Percentiles rank a stretch among this genome's conserved stretches.
These are phyloP conservation scores for Trididemnum miniatum DNA, from an alignment of 23 tunicate genomes.

Conservation along the genomic window DNA sequence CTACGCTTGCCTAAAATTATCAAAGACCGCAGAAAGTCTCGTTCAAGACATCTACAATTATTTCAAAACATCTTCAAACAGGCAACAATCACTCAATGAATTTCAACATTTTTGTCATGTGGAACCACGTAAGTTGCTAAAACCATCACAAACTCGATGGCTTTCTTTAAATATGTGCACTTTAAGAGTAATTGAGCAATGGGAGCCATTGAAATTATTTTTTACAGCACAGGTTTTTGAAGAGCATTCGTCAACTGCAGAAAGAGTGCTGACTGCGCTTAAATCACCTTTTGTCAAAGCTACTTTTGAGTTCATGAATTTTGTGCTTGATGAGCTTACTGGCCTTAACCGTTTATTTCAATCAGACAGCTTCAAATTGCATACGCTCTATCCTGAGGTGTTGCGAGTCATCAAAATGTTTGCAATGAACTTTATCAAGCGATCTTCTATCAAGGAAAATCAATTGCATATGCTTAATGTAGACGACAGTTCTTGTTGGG, in stretches of 20 bases:
- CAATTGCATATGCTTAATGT: neutral
- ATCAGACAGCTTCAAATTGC: neutral
- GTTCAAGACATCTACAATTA: conserved; percentile 20
- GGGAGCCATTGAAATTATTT: conserved; percentile 4
- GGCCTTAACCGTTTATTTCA: conserved; percentile 1
- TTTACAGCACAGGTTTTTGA: neutral
- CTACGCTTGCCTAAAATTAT: conserved; percentile 4
- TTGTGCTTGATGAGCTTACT: conserved; percentile 5
- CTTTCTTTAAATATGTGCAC: conserved; percentile 9
- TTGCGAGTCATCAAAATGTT: conserved; percentile 11
- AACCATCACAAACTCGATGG: neutral
- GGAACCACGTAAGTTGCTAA: conserved; percentile 7
- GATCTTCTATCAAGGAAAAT: conserved; percentile 3
- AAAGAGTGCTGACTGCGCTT: neutral
- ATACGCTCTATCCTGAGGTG: conserved; percentile 6
- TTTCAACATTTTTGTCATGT: conserved; percentile 10
- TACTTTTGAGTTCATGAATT: conserved; percentile 2
- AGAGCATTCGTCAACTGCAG: neutral
- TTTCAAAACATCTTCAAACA: conserved; percentile 2
- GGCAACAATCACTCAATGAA: neutral
- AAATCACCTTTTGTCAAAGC: conserved; percentile 1
- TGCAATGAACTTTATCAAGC: conserved; percentile 14
- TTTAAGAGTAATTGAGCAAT: neutral
- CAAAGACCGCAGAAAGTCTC: conserved; percentile 13
- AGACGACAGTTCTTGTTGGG: neutral